Conservation (phyloP, 2,888 invertebrate genomes). For the Orchesella flavescens region DNA sequence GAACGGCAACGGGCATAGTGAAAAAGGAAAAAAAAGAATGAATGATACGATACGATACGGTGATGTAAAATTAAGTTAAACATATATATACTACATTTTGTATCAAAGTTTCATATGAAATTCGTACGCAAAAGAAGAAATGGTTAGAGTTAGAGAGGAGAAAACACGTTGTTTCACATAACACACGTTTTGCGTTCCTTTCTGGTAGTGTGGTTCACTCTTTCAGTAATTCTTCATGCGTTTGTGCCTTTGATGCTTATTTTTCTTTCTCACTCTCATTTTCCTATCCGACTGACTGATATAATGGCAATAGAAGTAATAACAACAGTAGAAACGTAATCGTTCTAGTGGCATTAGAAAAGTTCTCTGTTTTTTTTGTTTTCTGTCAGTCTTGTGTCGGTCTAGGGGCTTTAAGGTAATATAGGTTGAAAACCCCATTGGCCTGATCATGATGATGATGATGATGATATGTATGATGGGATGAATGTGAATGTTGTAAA, state of each 20-base stretch:
- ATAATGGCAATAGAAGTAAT: constrained; percentile 47
- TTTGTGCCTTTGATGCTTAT: constrained; percentile 13
- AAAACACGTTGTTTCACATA: constrained; percentile 60
- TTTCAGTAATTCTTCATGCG: constrained; percentile 1
- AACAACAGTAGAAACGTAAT: constrained; percentile 31
- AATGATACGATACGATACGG: constrained; percentile 55
- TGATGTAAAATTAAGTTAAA: constrained; percentile 31
- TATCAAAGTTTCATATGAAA: constrained; percentile 35
- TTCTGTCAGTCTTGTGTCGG: constrained; percentile 34
- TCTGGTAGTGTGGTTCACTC: constrained; percentile 27
- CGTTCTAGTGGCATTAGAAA: constrained; percentile 11
- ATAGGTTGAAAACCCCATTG: constrained; percentile 52
- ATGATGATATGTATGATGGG: constrained; percentile 32
- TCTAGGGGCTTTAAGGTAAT: constrained; percentile 57
- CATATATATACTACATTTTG: background rate
- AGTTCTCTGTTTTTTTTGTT: background rate
- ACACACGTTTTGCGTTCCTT: constrained; percentile 46
- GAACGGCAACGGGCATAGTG: constrained; percentile 1
- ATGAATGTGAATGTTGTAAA: constrained; percentile 26
- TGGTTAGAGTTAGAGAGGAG: too few relatives aligned
- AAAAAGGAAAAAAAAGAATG: background rate
- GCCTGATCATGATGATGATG: constrained; percentile 33
- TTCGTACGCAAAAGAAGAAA: constrained; percentile 55
- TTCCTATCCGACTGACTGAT: constrained; percentile 53
- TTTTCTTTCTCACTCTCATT: constrained; percentile 51